Base-by-base conservation (phyloP, 2,797 vertebrate species). In the Epinephelus awoara region DNA sequence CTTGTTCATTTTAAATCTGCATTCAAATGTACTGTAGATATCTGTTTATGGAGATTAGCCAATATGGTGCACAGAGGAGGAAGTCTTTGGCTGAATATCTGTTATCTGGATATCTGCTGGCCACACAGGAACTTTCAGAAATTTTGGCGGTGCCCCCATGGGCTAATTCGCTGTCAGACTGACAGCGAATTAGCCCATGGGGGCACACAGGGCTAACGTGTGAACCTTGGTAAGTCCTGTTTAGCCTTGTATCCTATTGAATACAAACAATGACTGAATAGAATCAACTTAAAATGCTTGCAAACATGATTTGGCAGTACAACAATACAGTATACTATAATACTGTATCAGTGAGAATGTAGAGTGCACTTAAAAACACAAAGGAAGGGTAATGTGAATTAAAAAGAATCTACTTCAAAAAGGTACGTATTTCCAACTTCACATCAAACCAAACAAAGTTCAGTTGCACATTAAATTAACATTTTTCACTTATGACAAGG, bases 391-490 rank as follows among this genome's bases (percentile, higher is more conserved):
- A 34, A 8, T 34, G 6, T 34, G 34, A 34, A 34, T 34, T 34
- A 42, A 62, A 42, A 12, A 54, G 5, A 51, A 44, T 18, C 2
- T 2, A n/a, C 21, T 34, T 49, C 8, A 47, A 59, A 25, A 27
- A 44, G 11, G 62, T 38, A 2, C 0, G 2, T 27, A 47, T 71
- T 68, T 72, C 7, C 6, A 75, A 73, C 54, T 61, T 76, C 62
- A 71, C 9, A 57, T 61, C 38, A 57, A 69, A 49, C 12, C 6
- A 72, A 67, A 68, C 29, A 56, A 62, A 55, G n/a, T 74, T 72
- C 11, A 68, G n/a, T 6, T 58, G 6, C 25, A 64, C n/a, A 75
- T 47, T 46, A 25, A 65, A 58, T 42, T 67, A 40, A 68, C 23
- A 76, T 58, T 62, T 15, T 38, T 63, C 18, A 79, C n/a, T 17